Evolutionary conservation across 2,113 vertebrate species (phyloP), one percentile per base, ranked within the genome.

Genomic region (Trematomus loennbergii): DNA sequence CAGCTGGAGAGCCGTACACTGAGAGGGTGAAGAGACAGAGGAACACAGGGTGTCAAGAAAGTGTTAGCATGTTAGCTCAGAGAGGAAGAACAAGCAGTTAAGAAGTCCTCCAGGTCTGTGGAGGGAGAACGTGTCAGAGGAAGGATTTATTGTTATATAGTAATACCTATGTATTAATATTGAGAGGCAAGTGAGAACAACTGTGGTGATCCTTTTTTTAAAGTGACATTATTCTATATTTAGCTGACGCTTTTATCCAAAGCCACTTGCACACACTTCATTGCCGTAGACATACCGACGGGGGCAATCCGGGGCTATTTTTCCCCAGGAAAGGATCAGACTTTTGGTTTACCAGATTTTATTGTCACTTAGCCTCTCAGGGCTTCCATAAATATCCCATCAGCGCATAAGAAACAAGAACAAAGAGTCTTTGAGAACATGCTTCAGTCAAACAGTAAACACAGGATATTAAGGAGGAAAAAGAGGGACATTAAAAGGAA

Each of bases 1-100:
- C 92, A 69, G 96, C 94, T 80, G 96, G 95, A 92, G 96, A 97
- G 91, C 93, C 87, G 90, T 95, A 96, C 88, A 95, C 96, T 97
- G 93, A 93, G 90, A 78, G 75, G n/a, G 87, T 45, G 68, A 75
- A 77, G 52, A 73, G 77, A 69, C 12, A 53, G 71, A 59, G 2
- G n/a, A 63, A 50, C 58, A 74, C 62, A 75, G 33, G 54, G 65
- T 50, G 74, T 6, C 79, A 52, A 78, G 62, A 75, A 66, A 65
- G 60, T 78, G 91, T 93, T 91, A 92, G 86, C 65, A 4, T 72
- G 85, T 89, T 92, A 92, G 82, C 52, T 75, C 18, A 5, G 17
- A 75, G n/a, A 48, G 16, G 43, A 55, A 57, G 49, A 46, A 43
- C 36, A 54, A 45, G n/a, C 70, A 12, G 72, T 22, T 9, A 82